Evolutionary conservation across 2,113 vertebrate genomes (phyloP).

Genomic region (Ancistrus triradiatus): DNA sequence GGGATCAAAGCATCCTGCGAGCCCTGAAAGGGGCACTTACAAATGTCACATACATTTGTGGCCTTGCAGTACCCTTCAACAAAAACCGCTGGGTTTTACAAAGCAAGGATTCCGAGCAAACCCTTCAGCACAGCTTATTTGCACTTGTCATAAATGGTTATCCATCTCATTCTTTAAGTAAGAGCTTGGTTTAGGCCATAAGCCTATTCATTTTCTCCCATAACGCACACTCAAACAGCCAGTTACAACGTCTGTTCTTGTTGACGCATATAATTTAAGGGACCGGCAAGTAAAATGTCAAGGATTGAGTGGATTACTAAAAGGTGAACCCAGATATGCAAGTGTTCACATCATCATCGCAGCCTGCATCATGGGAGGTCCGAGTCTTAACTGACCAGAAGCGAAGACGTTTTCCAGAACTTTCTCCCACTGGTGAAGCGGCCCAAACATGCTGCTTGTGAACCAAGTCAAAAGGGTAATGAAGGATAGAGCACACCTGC

Average conservation of each 20-base stretch:
- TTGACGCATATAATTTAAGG: not conserved
- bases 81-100: not conserved
- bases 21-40: not conserved
- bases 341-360: not conserved
- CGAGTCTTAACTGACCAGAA: not conserved
- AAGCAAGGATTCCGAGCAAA: not conserved
- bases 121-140: not conserved
- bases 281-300: not conserved
- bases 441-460: slow-evolving; percentile 28
- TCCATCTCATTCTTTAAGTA: not conserved
- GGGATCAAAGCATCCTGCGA: slow-evolving; percentile 23
- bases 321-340: not conserved
- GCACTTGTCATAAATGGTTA: slow-evolving; percentile 1
- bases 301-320: not conserved
- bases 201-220: not conserved
- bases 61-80: not conserved
- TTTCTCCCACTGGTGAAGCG: not conserved
- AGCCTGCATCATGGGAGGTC: not conserved
- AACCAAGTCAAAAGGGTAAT: slow-evolving; percentile 1
- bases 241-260: not conserved
- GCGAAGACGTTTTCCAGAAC: not conserved
- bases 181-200: not conserved
- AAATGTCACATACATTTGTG: slow-evolving; percentile 11
- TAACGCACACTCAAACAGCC: not conserved
- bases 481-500: slow-evolving; percentile 30